These are phyloP conservation scores for Leucozona laternaria DNA, from an alignment of 2,888 invertebrate genomes.

Conservation along the genomic window DNA sequence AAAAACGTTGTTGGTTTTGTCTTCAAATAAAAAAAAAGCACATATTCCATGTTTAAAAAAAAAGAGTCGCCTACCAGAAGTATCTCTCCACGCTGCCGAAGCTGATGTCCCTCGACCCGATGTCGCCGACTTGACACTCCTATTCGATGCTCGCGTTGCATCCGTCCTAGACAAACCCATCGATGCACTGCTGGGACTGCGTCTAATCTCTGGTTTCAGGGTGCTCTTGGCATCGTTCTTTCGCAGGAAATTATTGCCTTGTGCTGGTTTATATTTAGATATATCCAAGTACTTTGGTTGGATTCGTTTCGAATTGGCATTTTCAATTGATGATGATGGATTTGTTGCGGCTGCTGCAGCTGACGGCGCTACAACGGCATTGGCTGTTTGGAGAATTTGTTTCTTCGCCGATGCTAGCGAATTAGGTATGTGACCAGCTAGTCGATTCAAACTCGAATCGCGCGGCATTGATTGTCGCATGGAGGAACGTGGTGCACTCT, in stretches of 20 bases:
- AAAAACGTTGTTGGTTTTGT: neutral
- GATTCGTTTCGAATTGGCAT: slow-evolving; percentile 78
- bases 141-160: slow-evolving; percentile 81
- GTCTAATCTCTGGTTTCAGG: slow-evolving; percentile 81
- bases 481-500: slow-evolving; percentile 79
- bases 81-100: slow-evolving; percentile 79
- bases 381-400: slow-evolving; percentile 82
- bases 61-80: slow-evolving; percentile 79
- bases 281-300: slow-evolving; percentile 86
- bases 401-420: slow-evolving; percentile 83
- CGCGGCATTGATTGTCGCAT: slow-evolving; percentile 83
- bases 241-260: slow-evolving; percentile 84
- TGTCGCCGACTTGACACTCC: slow-evolving; percentile 82
- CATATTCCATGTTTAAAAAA: slow-evolving; percentile 20
- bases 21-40: neutral
- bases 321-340: slow-evolving; percentile 35
- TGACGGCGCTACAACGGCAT: slow-evolving; percentile 64
- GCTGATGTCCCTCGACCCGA: slow-evolving; percentile 81
- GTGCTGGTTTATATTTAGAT: slow-evolving; percentile 86
- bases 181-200: slow-evolving; percentile 83
- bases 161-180: slow-evolving; percentile 82
- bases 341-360: slow-evolving; percentile 46
- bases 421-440: slow-evolving; percentile 82
- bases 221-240: slow-evolving; percentile 85
- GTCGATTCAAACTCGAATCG: slow-evolving; percentile 83